Evolutionary conservation across 2,113 vertebrate species (phyloP).

Genomic region (Oceanodroma tethys): DNA sequence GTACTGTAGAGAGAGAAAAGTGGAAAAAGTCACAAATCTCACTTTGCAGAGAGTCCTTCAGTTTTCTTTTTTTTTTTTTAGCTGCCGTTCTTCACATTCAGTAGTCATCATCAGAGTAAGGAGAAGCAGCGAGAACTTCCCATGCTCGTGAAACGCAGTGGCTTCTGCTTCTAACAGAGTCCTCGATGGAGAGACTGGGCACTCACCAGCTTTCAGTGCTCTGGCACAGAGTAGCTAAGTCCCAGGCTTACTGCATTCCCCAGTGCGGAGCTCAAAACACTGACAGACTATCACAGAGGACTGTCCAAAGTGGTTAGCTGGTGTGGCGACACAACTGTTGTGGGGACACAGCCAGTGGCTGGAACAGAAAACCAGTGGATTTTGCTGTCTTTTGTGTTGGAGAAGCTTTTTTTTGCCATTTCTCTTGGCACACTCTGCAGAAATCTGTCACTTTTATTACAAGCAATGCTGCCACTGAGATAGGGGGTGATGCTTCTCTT

Average conservation of each 20-base stretch:
- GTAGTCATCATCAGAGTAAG: neutral
- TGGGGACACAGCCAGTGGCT: neutral
- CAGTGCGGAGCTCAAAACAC: neutral
- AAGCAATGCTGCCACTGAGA: neutral
- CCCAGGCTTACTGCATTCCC: neutral
- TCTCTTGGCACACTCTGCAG: neutral
- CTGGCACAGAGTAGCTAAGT: neutral
- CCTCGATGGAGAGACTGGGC: neutral
- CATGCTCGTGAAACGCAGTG: neutral
- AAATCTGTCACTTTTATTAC: neutral
- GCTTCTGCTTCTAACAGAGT: neutral
- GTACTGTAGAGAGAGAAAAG: neutral
- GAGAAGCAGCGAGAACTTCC: neutral
- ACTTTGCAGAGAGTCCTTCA: neutral
- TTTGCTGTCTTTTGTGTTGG: neutral
- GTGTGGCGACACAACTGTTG: neutral
- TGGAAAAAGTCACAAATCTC: neutral
- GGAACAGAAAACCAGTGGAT: neutral
- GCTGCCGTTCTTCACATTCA: constrained; percentile 22
- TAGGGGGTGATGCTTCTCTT: neutral
- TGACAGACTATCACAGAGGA: neutral
- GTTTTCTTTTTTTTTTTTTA: neutral
- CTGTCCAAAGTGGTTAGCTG: neutral
- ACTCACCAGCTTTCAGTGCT: neutral
- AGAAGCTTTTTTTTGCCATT: neutral